Percentiles rank a stretch among this genome's conserved stretches.
Conservation (phyloP, 2,113 vertebrate genomes). For the Dascyllus trimaculatus region DNA sequence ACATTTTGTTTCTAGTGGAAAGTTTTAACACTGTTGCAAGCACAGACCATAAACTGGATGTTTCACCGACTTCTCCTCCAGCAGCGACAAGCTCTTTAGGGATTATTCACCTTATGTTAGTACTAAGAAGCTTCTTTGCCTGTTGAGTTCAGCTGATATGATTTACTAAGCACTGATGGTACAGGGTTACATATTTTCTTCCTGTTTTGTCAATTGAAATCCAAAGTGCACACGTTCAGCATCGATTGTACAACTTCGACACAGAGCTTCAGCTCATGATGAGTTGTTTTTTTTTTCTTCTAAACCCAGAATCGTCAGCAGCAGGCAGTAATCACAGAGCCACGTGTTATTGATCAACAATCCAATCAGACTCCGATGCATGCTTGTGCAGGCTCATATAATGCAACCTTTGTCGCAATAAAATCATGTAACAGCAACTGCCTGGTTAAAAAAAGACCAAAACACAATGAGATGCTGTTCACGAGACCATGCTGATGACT, state of each 20-base stretch:
- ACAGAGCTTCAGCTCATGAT: neutral
- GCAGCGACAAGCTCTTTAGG: neutral
- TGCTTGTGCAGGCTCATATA: neutral
- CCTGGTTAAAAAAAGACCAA: slow-evolving; percentile 4
- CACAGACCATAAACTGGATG: neutral
- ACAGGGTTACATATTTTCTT: too few relatives aligned
- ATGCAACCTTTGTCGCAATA: neutral
- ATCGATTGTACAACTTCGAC: neutral
- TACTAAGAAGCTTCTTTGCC: neutral
- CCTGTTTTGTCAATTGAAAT: neutral
- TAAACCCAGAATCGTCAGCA: neutral
- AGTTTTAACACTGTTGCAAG: neutral
- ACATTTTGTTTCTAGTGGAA: neutral
- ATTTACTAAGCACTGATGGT: too few relatives aligned
- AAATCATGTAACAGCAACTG: neutral
- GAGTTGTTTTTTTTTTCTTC: too few relatives aligned
- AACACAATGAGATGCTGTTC: slow-evolving; percentile 1
- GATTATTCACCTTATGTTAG: neutral
- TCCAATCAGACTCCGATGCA: neutral
- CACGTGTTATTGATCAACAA: slow-evolving; percentile 13
- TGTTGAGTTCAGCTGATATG: neutral
- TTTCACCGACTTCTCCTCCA: too few relatives aligned
- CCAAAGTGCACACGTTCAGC: neutral
- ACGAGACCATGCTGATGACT: slow-evolving; percentile 19
- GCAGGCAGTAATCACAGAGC: neutral